phyloP scores from a whole-genome alignment of 2,797 vertebrate genomes.

The Gallinago stenura region DNA sequence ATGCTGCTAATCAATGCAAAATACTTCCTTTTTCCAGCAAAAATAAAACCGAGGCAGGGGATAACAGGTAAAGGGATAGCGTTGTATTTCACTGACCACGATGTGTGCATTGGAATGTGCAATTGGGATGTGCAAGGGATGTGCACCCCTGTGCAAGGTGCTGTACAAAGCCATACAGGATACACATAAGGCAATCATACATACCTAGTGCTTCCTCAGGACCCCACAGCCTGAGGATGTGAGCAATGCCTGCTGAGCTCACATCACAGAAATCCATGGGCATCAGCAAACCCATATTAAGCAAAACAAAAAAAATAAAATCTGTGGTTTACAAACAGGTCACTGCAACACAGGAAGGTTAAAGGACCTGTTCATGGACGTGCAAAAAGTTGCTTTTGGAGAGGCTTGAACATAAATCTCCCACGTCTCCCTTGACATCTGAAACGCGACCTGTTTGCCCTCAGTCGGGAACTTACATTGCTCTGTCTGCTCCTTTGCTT shows the following conservation, averaged over 20 bases:
- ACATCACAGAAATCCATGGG: background rate
- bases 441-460: background rate
- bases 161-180: background rate
- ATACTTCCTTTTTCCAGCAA: background rate
- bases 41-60: background rate
- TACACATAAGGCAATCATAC: accelerated
- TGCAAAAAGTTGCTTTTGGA: background rate
- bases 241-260: background rate
- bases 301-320: background rate
- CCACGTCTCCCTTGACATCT: background rate
- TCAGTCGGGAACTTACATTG: background rate
- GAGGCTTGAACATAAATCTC: constrained; percentile 54
- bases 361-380: background rate
- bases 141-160: accelerated
- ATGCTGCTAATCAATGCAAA: background rate
- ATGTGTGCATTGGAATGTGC: no score
- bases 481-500: constrained; percentile 27
- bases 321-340: constrained; percentile 42
- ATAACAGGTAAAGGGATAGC: background rate
- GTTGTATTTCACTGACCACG: background rate
- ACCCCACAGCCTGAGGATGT: background rate
- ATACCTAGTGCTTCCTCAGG: background rate
- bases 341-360: constrained; percentile 36
- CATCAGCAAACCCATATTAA: constrained; percentile 19
- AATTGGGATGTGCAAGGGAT: no score